Evolutionary conservation across 2,797 vertebrate genomes (phyloP).

Genomic region (Pogoniulus pusillus): DNA sequence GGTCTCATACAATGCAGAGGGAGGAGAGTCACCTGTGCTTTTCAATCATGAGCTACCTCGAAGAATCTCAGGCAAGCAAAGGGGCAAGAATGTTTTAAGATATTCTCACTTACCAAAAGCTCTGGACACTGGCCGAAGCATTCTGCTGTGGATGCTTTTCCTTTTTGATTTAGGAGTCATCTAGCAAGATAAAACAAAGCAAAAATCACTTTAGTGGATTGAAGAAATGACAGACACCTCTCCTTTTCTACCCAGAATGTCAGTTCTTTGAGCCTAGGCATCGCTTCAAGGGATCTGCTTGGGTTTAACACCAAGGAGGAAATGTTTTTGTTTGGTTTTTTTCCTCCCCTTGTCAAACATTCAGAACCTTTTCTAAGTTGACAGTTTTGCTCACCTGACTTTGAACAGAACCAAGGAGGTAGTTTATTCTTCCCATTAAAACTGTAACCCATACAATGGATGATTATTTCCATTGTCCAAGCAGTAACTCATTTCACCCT

Average conservation of each 20-base stretch:
- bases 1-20: neutral
- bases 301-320: neutral
- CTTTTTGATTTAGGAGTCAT: slow-evolving; percentile 98
- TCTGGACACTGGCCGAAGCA: slow-evolving; percentile 96
- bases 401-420: neutral
- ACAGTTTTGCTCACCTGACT: neutral
- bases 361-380: neutral
- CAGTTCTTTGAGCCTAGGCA: neutral
- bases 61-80: neutral
- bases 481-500: neutral
- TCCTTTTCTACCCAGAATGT: neutral
- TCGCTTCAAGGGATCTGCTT: neutral
- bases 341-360: neutral
- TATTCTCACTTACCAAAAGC: slow-evolving; percentile 86
- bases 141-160: slow-evolving; percentile 98
- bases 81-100: neutral
- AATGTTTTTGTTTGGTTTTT: neutral
- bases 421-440: neutral
- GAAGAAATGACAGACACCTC: neutral
- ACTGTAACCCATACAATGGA: neutral
- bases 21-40: neutral
- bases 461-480: neutral
- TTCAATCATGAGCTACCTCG: neutral
- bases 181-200: slow-evolving; percentile 73
- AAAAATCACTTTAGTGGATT: neutral